phyloP scores from a whole-genome alignment of 30 jellyfish, hydroid and myxozoan genomes.

The Turritopsis rubra region DNA sequence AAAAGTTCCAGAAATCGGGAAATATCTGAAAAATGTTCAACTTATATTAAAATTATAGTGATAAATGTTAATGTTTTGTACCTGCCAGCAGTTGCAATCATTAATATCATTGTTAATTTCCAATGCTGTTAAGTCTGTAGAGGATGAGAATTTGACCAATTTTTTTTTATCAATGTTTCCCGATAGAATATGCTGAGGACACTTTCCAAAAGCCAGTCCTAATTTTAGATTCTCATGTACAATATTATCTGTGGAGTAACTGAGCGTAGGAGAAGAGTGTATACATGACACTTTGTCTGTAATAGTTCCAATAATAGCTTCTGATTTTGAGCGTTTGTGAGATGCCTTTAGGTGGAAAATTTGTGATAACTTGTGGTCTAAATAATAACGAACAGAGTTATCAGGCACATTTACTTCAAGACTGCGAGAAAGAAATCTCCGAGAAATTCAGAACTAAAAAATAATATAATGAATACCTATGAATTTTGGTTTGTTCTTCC shows the following conservation, averaged over 20 bases:
- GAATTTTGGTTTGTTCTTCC: slow-evolving; percentile 70
- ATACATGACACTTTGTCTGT: slow-evolving; percentile 26
- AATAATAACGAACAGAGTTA: background rate
- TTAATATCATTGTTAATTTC: slow-evolving; percentile 4
- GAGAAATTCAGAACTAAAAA: background rate
- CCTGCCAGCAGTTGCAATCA: slow-evolving; percentile 93
- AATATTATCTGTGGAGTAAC: slow-evolving; percentile 78
- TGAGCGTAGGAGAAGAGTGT: slow-evolving; percentile 37
- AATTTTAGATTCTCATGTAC: slow-evolving; percentile 62
- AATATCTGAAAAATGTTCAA: too few relatives aligned
- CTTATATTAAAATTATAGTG: too few relatives aligned
- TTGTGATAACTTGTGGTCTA: slow-evolving; percentile 32
- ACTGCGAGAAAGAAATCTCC: background rate
- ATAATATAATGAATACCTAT: slow-evolving; percentile 14
- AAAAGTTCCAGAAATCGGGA: too few relatives aligned
- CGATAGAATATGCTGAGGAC: slow-evolving; percentile 49
- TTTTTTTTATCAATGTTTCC: background rate
- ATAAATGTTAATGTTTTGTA: background rate
- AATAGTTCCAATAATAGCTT: slow-evolving; percentile 80
- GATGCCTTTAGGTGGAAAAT: slow-evolving; percentile 69
- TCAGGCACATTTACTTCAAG: background rate
- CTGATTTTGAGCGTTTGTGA: slow-evolving; percentile 95
- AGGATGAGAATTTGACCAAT: background rate
- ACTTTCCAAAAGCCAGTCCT: slow-evolving; percentile 95
- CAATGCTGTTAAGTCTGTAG: slow-evolving; percentile 1